Percentiles rank a stretch among this genome's conserved stretches.
phyloP scores from a whole-genome alignment of 2,888 invertebrate species.

The Laspeyria flexula region DNA sequence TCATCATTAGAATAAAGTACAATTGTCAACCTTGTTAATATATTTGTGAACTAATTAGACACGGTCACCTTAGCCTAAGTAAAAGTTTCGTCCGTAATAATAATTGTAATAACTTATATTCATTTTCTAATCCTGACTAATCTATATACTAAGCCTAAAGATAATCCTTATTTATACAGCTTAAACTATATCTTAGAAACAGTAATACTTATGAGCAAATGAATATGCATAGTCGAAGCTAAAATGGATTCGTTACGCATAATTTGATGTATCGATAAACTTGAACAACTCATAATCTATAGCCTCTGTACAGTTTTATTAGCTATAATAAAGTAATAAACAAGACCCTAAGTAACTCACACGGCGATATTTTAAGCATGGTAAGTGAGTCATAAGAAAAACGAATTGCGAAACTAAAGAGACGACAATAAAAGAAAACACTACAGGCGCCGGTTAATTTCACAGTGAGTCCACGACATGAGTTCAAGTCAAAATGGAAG shows the following conservation, averaged over 20 bases:
- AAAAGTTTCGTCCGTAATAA: too few relatives aligned
- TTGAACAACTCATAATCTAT: slow-evolving; percentile 9
- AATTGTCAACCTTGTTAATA: too few relatives aligned
- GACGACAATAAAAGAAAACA: slow-evolving; percentile 71
- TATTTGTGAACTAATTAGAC: too few relatives aligned
- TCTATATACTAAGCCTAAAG: too few relatives aligned
- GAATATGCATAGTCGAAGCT: not conserved
- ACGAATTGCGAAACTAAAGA: slow-evolving; percentile 62
- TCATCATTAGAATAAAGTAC: too few relatives aligned
- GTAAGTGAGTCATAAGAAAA: slow-evolving; percentile 78
- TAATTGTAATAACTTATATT: too few relatives aligned
- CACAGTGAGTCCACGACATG: slow-evolving; percentile 60
- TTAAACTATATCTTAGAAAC: too few relatives aligned
- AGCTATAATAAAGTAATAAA: slow-evolving; percentile 43
- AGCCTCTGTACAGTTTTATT: slow-evolving; percentile 22
- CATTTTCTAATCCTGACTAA: too few relatives aligned
- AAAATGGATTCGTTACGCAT: slow-evolving; percentile 17
- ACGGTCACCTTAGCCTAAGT: too few relatives aligned
- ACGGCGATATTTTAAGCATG: slow-evolving; percentile 62
- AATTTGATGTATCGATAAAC: slow-evolving; percentile 14
- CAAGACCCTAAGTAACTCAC: slow-evolving; percentile 40
- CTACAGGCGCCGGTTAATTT: slow-evolving; percentile 80
- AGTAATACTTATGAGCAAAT: too few relatives aligned
- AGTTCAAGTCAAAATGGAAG: slow-evolving; percentile 71
- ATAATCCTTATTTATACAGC: too few relatives aligned